Evolutionary conservation across 2,888 invertebrate species (phyloP).

Genomic region (Campaea margaritaria): DNA sequence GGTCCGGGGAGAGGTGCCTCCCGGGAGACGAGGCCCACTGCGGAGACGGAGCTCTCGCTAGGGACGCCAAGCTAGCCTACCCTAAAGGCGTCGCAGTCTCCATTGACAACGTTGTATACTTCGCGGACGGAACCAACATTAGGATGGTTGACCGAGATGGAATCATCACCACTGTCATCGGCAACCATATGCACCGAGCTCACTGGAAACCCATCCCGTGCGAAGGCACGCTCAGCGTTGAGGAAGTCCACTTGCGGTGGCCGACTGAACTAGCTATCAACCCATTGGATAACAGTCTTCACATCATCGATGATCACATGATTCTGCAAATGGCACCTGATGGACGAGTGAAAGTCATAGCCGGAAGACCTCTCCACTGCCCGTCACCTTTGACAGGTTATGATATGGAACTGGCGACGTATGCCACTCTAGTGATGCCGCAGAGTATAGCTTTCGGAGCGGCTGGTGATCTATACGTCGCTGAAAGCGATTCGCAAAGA

Average conservation of each 20-base stretch:
- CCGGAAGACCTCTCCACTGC: conserved; percentile 97
- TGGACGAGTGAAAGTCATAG: conserved; percentile 95
- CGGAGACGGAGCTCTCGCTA: conserved; percentile 96
- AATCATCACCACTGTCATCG: conserved; percentile 95
- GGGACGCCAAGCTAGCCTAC: conserved; percentile 97
- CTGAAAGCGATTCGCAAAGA: conserved; percentile 97
- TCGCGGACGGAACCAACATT: conserved; percentile 98
- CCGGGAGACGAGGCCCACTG: conserved; percentile 98
- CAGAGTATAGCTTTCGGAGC: conserved; percentile 97
- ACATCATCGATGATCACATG: conserved; percentile 98
- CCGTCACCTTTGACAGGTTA: conserved; percentile 92
- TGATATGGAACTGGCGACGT: conserved; percentile 94
- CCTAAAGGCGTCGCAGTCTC: conserved; percentile 98
- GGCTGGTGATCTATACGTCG: conserved; percentile 96
- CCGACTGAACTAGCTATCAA: conserved; percentile 98
- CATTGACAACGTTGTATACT: conserved; percentile 95
- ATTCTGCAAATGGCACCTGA: conserved; percentile 96
- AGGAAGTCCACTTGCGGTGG: conserved; percentile 97
- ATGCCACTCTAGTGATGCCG: conserved; percentile 96
- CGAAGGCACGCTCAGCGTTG: conserved; percentile 95
- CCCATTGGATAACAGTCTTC: conserved; percentile 96
- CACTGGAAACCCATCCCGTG: conserved; percentile 98
- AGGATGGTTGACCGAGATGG: conserved; percentile 97
- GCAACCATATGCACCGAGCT: conserved; percentile 96
- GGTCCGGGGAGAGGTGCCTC: conserved; percentile 96